phyloP scores from a whole-genome alignment of 2,888 invertebrate species.

The Pherbina coryleti region DNA sequence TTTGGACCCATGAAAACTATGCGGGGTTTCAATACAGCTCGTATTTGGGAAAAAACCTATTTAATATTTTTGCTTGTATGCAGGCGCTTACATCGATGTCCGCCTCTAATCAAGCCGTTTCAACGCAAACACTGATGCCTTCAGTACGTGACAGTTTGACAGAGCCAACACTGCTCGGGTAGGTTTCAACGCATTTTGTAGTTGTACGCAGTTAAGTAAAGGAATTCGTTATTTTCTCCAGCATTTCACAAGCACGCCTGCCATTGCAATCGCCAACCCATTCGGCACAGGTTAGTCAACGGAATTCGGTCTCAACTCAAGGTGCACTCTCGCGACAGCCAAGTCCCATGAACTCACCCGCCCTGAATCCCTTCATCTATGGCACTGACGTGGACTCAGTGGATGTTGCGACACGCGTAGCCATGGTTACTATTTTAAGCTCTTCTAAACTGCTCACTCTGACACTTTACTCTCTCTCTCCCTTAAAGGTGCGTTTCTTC shows the following conservation, averaged over 20 bases:
- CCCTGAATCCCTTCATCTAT: conserved; percentile 87
- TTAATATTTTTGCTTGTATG: background rate
- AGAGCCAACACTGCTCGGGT: conserved; percentile 74
- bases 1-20: background rate
- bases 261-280: conserved; percentile 64
- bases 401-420: conserved; percentile 97
- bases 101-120: conserved; percentile 72
- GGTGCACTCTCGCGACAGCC: conserved; percentile 71
- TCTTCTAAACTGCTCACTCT: background rate
- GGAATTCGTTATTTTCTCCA: conserved; percentile 39
- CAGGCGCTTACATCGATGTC: conserved; percentile 75
- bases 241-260: conserved; percentile 65
- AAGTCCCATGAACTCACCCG: conserved; percentile 72
- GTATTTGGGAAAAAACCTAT: background rate
- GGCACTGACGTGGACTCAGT: conserved; percentile 97
- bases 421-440: conserved; percentile 79
- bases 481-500: conserved; percentile 85
- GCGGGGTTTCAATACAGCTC: background rate
- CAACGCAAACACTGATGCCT: conserved; percentile 74
- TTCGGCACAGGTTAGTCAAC: conserved; percentile 65
- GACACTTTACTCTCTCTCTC: background rate
- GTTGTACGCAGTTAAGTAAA: background rate
- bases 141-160: conserved; percentile 76
- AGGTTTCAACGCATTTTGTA: conserved; percentile 49
- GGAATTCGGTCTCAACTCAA: conserved; percentile 69